Conservation (phyloP, 2,113 vertebrate genomes). For the Rhinichthys klamathensis region DNA sequence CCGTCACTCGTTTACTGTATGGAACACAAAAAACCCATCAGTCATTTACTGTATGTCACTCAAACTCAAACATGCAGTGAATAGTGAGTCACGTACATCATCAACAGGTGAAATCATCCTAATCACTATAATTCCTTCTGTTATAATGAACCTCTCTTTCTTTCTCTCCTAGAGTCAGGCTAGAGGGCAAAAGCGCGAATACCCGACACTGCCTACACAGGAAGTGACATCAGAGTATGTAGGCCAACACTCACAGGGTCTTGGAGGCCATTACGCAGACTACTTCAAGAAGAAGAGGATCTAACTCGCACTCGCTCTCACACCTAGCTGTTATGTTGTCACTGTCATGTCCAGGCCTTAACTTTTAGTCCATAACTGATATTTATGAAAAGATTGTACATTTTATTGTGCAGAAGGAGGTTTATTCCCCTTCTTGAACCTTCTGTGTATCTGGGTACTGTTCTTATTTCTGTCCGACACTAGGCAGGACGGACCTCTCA, state of each 20-base stretch:
- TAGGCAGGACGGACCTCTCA: constrained; percentile 2
- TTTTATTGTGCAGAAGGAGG: constrained; percentile 43
- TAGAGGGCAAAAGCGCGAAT: constrained; percentile 88
- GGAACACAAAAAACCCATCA: neutral
- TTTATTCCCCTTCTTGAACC: neutral
- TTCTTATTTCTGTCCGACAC: constrained; percentile 22
- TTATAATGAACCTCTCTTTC: neutral
- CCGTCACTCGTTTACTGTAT: constrained; percentile 27
- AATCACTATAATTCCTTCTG: neutral
- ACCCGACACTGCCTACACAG: constrained; percentile 82
- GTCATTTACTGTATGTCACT: neutral
- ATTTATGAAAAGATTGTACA: constrained; percentile 64
- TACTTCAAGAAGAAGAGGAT: constrained; percentile 96
- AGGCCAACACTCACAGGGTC: constrained; percentile 82
- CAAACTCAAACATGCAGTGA: neutral
- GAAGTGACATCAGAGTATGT: constrained; percentile 79
- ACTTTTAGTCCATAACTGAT: constrained; percentile 63
- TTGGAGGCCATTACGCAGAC: constrained; percentile 82
- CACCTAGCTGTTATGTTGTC: constrained; percentile 59
- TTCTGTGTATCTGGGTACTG: constrained; percentile 32
- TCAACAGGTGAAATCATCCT: constrained; percentile 8
- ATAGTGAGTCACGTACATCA: neutral
- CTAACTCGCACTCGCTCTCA: constrained; percentile 66
- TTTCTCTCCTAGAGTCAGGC: constrained; percentile 69
- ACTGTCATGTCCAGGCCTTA: constrained; percentile 79